Base-by-base conservation (phyloP, 2,113 vertebrate species). In the Pseudorectes ferrugineus region DNA sequence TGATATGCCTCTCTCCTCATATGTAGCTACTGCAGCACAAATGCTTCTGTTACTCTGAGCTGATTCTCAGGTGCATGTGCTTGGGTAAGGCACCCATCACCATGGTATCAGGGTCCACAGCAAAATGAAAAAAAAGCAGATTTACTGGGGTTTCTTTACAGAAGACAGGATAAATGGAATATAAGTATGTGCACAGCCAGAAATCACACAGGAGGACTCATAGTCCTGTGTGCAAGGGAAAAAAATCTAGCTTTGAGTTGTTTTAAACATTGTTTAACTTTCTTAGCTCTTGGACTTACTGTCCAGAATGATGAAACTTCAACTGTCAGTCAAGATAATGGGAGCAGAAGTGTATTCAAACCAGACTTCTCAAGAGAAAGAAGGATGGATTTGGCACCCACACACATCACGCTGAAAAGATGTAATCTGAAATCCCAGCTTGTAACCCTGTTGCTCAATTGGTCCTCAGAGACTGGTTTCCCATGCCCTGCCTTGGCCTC, bases 171-270 rank as follows among this genome's bases (percentile, higher is more conserved):
- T 28, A 85, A 93, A 82, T 28, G 6, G 40, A 52, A 23, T 46
- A 6, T 13, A 66, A 81, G 24, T 9, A 66, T 4, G 4, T 24
- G 12, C 24, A 35, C 17, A 66, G 10, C 9, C 10, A 33, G 17
- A 33, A 73, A 58, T 42, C 36, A 57, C 0, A 0, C n/a, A 58
- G 36, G 23, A 70, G 21, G 73, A 78, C 21, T 29, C 8, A 2
- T 25, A 76, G 79, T 33, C 28, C 12, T 28, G 13, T 22, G 10
- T 19, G 12, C 7, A 16, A 22, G 5, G 1, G 4, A 3, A 6
- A 31, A 63, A 63, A 17, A 9, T 19, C 10, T 24, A 83, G 31
- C 8, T 84, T 86, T 72, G 10, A 10, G 7, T n/a, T 55, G 12
- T 62, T 95, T 77, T 65, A 45, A 82, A 73, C 10, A 28, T 16